Evolutionary conservation across 2,888 invertebrate species (phyloP).

Genomic region (Rhamnusium bicolor): DNA sequence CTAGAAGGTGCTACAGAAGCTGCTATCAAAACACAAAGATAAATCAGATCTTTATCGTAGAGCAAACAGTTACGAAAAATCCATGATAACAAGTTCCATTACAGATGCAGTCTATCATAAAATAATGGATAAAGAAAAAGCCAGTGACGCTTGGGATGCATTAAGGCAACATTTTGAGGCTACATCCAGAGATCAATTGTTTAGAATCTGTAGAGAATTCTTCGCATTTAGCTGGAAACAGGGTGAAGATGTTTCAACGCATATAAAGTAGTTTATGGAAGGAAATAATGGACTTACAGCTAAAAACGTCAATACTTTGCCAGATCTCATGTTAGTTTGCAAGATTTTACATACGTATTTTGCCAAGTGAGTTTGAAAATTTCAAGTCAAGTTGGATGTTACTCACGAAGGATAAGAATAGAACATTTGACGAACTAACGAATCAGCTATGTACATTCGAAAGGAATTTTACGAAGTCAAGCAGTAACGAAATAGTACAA

Average conservation of each 20-base stretch:
- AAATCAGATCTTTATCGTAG: constrained; percentile 51
- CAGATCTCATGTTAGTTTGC: too few species aligned
- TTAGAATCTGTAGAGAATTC: constrained; percentile 61
- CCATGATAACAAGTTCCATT: constrained; percentile 60
- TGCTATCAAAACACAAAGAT: constrained; percentile 32
- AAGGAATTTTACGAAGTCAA: constrained; percentile 43
- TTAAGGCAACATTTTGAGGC: constrained; percentile 59
- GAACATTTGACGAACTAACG: constrained; percentile 51
- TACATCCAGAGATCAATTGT: constrained; percentile 61
- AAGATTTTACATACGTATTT: background rate
- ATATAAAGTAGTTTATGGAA: constrained; percentile 46
- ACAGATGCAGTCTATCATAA: constrained; percentile 64
- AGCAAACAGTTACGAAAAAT: constrained; percentile 63
- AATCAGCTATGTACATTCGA: constrained; percentile 52
- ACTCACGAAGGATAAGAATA: constrained; percentile 49
- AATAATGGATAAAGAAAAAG: constrained; percentile 62
- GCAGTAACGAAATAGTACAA: constrained; percentile 26
- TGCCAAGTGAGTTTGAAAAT: background rate
- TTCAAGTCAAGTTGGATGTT: constrained; percentile 51
- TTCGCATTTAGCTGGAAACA: constrained; percentile 59
- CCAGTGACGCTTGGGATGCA: constrained; percentile 59
- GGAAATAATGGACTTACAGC: constrained; percentile 42
- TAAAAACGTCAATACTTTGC: background rate
- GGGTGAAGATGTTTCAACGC: constrained; percentile 58
- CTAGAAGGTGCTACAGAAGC: constrained; percentile 36